Base-by-base conservation (phyloP, 2,113 vertebrate species). In the Tyrannus savana region DNA sequence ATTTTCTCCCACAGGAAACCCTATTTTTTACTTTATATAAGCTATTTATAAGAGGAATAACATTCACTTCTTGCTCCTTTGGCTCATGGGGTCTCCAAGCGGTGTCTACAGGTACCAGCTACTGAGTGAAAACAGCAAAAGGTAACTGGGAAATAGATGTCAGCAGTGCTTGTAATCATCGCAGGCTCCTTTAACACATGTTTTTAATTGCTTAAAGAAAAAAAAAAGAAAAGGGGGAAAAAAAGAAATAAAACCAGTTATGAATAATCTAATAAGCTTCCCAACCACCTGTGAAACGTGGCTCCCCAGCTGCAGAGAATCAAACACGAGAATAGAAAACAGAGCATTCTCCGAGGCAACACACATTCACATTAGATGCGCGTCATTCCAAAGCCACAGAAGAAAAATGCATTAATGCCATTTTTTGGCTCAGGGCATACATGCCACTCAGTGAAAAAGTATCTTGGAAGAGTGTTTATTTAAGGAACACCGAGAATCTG, bases 231-330 rank as follows among this genome's bases (percentile, higher is more conserved):
- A 3, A 2, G 4, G 4, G 5, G 2, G 5, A 78, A 69, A 19
- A 87, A 76, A 85, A 93, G n/a, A 84, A 92, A 91, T 74, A 85
- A 95, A 95, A 41, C 59, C 95, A 95, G 94, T 92, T 95, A 95
- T 96, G 92, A 96, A 97, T 96, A 96, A 97, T 96, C 89, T 96
- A 97, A 97, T 97, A 96, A 96, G 81, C 69, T 94, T 84, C 93
- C 84, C 84, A 96, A 74, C 80, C 96, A 97, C 96, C 97, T 96
- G 95, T 84, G 88, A 96, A 97, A 96, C 4, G 44, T 94, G 85
- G 92, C 91, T 89, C n/a, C 85, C 92, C 97, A 97, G 95, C 96
- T 97, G 97, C 86, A 88, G 71, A 82, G 78, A 93, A 95, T 97
- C 93, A 94, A 94, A 94, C 2, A 9, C 47, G 60, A 84, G 86